Evolutionary conservation across 2,797 vertebrate genomes (phyloP).

Genomic region (Schizothorax lantsangensis): DNA sequence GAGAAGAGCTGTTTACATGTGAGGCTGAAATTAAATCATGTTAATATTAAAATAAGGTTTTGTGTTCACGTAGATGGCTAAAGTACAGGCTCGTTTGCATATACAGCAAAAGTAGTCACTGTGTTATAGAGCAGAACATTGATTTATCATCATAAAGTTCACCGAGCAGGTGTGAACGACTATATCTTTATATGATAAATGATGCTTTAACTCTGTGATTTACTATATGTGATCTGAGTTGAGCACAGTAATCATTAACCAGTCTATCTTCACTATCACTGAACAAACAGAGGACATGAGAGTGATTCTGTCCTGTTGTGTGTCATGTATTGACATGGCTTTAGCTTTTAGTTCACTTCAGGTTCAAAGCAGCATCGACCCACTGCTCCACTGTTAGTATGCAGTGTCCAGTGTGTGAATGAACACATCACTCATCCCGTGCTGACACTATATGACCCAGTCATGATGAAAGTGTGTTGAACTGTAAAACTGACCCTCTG

Average conservation of each 20-base stretch:
- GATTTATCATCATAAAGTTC: neutral
- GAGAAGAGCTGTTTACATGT: neutral
- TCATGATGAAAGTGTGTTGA: too few relatives aligned
- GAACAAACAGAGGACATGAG: conserved; percentile 41
- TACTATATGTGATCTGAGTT: neutral
- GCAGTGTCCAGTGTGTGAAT: too few relatives aligned
- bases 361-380: neutral
- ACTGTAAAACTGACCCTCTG: too few relatives aligned
- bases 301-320: conserved; percentile 23
- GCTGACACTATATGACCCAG: too few relatives aligned
- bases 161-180: neutral
- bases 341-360: neutral
- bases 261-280: conserved; percentile 4
- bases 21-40: neutral
- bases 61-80: neutral
- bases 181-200: neutral
- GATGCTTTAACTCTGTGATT: neutral
- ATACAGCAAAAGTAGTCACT: neutral
- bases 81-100: neutral
- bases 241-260: conserved; percentile 35
- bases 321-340: neutral
- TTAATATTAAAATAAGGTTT: neutral
- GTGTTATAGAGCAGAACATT: neutral
- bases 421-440: too few relatives aligned
- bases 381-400: neutral